Evolutionary conservation across 2,888 invertebrate species (phyloP).

Genomic region (Argynnis bischoffii): DNA sequence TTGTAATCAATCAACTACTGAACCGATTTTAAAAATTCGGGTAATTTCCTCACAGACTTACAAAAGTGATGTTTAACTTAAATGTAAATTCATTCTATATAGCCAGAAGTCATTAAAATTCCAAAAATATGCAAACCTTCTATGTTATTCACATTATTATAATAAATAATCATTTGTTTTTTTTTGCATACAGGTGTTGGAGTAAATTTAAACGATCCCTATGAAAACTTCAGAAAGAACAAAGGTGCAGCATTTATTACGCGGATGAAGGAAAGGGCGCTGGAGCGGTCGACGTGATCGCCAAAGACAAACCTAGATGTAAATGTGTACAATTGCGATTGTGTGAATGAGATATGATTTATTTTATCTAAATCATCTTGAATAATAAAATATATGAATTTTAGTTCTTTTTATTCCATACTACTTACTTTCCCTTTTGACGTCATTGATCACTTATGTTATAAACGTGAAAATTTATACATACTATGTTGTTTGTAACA

Average conservation of each 20-base stretch:
- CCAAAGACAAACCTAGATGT: conserved; percentile 54
- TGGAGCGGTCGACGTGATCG: conserved; percentile 84
- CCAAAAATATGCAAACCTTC: no score
- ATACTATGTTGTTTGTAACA: no score
- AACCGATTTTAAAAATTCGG: no score
- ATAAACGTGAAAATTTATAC: background rate
- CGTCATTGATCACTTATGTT: no score
- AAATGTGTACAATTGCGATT: conserved; percentile 72
- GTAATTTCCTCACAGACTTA: no score
- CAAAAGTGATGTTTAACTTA: background rate
- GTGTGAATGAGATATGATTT: conserved; percentile 73
- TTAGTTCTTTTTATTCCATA: conserved; percentile 43
- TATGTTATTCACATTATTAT: background rate
- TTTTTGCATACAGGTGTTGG: conserved; percentile 88
- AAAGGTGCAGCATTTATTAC: conserved; percentile 97
- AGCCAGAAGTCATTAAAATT: background rate
- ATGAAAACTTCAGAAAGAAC: conserved; percentile 98
- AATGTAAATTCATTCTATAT: background rate
- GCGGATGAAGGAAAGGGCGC: conserved; percentile 94
- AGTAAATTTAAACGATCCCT: conserved; percentile 95
- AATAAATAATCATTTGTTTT: background rate
- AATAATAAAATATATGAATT: conserved; percentile 70
- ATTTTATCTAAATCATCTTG: conserved; percentile 77
- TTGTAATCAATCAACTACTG: no score
- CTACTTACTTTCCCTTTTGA: background rate